These are phyloP conservation scores for Theropithecus gelada DNA, from an alignment of 2,113 vertebrate genomes.

Conservation along the genomic window DNA sequence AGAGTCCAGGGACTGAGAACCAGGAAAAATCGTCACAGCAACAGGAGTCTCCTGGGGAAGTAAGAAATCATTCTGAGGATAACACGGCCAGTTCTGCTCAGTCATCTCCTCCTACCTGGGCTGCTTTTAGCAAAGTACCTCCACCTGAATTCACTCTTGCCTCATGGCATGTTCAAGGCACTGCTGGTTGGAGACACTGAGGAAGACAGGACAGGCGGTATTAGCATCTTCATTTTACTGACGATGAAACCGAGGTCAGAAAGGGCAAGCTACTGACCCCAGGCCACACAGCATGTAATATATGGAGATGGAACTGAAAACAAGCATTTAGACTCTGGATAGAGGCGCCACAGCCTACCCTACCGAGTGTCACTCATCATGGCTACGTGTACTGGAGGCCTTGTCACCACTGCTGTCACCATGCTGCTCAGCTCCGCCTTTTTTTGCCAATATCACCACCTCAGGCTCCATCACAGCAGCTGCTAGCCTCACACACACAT, in stretches of 20 bases:
- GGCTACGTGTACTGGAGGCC: not conserved
- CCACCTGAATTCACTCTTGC: not conserved
- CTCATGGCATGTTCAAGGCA: not conserved
- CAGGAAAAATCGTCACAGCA: not conserved
- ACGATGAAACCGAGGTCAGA: conserved; percentile 42
- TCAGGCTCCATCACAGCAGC: not conserved
- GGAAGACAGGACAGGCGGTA: not conserved
- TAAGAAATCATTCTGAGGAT: not conserved
- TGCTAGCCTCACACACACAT: not conserved
- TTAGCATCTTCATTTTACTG: not conserved
- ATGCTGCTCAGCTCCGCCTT: not conserved
- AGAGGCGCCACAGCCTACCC: not conserved
- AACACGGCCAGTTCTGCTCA: not conserved
- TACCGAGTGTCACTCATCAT: not conserved
- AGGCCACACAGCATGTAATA: not conserved
- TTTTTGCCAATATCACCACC: not conserved
- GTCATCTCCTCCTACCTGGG: not conserved
- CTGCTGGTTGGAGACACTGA: not conserved
- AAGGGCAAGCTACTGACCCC: not conserved
- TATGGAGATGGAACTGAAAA: not conserved
- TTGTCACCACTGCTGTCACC: not conserved
- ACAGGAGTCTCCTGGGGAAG: not conserved
- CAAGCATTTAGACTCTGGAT: not conserved
- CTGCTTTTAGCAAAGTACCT: not conserved
- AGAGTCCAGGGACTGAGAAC: not conserved